phyloP scores from a whole-genome alignment of 2,888 invertebrate species.

The Diplolepis rosae region DNA sequence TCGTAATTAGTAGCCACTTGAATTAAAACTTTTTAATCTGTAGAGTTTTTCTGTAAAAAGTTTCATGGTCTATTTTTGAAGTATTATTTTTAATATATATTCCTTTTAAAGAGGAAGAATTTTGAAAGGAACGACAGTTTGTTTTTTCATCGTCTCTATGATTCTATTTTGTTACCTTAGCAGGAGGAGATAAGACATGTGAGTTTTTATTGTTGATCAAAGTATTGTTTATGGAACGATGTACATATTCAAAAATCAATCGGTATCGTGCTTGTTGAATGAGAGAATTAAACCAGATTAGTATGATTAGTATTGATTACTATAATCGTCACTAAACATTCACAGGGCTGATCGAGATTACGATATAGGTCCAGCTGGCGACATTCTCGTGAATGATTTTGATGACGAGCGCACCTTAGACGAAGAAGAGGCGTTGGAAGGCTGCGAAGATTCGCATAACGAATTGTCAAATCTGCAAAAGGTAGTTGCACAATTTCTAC shows the following conservation, averaged over 20 bases:
- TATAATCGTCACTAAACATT: constrained; percentile 5
- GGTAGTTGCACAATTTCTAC: constrained; percentile 69
- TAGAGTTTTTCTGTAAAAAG: background rate
- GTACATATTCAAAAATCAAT: background rate
- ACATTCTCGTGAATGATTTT: constrained; percentile 98
- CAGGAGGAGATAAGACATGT: constrained; percentile 20
- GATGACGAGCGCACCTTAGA: constrained; percentile 97
- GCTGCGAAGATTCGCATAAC: constrained; percentile 90
- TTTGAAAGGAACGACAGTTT: background rate
- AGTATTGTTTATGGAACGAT: background rate
- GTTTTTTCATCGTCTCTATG: constrained; percentile 6
- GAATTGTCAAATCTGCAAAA: constrained; percentile 92
- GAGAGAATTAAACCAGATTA: background rate
- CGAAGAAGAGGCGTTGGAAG: constrained; percentile 96
- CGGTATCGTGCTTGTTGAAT: background rate
- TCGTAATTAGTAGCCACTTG: background rate
- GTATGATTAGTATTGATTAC: background rate
- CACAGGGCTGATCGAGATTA: constrained; percentile 75
- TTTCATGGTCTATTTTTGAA: background rate
- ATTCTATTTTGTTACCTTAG: background rate
- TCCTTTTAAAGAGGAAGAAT: background rate
- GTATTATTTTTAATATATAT: background rate
- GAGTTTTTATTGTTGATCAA: background rate
- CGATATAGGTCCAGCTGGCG: constrained; percentile 93
- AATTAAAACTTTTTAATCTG: background rate